Evolutionary conservation across 1,140 invertebrate species (phyloP), one percentile per base, ranked within the genome.

Genomic region (Plectus sambesii): DNA sequence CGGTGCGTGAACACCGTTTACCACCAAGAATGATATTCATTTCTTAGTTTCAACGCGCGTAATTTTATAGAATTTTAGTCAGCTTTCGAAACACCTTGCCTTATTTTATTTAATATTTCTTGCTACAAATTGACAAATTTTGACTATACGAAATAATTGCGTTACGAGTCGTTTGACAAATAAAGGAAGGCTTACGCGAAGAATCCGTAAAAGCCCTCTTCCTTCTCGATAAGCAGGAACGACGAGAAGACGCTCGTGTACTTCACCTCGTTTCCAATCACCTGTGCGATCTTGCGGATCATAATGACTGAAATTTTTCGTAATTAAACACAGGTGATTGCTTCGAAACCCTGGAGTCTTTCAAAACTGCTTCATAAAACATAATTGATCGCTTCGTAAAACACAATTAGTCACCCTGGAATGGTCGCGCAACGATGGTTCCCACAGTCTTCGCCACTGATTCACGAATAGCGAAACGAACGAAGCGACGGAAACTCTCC

Each of bases 201-300:
- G 29, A 60, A 48, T 19, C 63, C 63, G 19, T 40, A 37, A 1
- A 53, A 56, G 4, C 63, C 63, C 40, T 66, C 63, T 49, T 66
- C 55, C 19, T 36, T 12, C 26, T 63, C 66, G 37, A 66, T 57
- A n/a, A 37, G 39, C 1, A 44, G 25, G 12, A 66, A 27, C n/a
- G 39, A 40, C 8, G 22, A 35, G 9, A 49, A 24, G 15, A 61
- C 43, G 17, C 38, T 44, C 9, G 44, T 43, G 37, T 66, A 66
- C 46, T 66, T 66, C 12, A 27, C 30, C 38, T 66, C 63, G 19
- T 46, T 36, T 8, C 63, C 63, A 36, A 66, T 63, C 12, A 61
- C 35, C 52, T 66, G 63, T 24, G 63, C 63, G 22, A 66, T 58
- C 51, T 69, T 57, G 27, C 63, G 65, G 12, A 61, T 45, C 51